Base-by-base conservation (phyloP, 2,888 invertebrate species). In the Apodemia zela region DNA sequence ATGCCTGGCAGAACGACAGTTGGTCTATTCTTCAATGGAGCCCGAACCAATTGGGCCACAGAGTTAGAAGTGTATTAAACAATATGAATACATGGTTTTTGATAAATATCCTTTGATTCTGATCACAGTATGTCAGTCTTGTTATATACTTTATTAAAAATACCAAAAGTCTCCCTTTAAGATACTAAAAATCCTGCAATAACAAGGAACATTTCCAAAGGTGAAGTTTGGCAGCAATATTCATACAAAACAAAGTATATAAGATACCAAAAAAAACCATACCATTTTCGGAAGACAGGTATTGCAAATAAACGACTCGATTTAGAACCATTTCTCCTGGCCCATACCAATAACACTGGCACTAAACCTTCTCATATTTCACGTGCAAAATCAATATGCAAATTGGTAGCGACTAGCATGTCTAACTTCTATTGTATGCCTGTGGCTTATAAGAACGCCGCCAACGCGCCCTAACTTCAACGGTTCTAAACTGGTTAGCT, bases 401-500 rank as follows among this genome's bases (percentile, higher is more conserved):
- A 84, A 85, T 82, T 77, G 75, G 75, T 78, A 76, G 73, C 76
- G 75, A 77, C 73, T 75, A 72, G 71, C 70, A 75, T 77, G 75
- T 80, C 76, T 80, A 72, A 77, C 75, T 67, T 68, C 71, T 69
- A 73, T 72, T 70, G 69, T 72, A 69, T 65, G 74, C 76, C 72
- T 69, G 71, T 66, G 68, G 73, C 70, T 67, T 74, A 76, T 73
- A 74, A 75, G 76, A 77, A 71, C 69, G 71, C 73, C 73, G 78
- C 76, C 77, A 79, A 82, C 77, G 82, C 80, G 75, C 72, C 74
- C 77, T 74, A 83, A 85, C 81, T 85, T 82, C 76, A 80, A 78
- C 80, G 45, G 45, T 76, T 79, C 76, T 79, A 80, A 81, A 79
- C 82, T 76, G 76, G 80, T 78, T 77, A 76, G 75, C 72, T 65